These are phyloP conservation scores for Gari tellinella DNA, from an alignment of 2,888 invertebrate species.

Conservation along the genomic window DNA sequence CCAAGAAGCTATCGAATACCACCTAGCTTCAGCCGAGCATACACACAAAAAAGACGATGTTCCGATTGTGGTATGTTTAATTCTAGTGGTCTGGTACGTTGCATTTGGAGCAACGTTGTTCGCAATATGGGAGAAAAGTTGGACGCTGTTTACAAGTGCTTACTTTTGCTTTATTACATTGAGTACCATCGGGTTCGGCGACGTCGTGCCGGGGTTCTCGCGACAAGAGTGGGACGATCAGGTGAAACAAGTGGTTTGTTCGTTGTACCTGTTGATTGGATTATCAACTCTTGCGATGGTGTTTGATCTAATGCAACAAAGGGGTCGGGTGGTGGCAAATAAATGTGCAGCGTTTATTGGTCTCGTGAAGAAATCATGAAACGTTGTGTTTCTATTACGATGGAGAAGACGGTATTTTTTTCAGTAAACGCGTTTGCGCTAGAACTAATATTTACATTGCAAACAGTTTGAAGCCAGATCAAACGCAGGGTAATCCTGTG, in stretches of 20 bases:
- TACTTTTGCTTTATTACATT: slow-evolving; percentile 85
- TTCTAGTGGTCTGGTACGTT: slow-evolving; percentile 94
- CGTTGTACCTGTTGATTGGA: slow-evolving; percentile 84
- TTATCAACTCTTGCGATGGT: slow-evolving; percentile 85
- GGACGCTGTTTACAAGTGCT: slow-evolving; percentile 94
- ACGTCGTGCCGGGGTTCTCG: slow-evolving; percentile 83
- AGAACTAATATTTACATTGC: no score
- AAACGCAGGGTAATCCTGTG: no score
- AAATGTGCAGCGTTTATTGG: slow-evolving; percentile 81
- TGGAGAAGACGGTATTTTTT: no score
- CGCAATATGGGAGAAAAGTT: slow-evolving; percentile 95
- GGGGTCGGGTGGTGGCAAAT: slow-evolving; percentile 79
- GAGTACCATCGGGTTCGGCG: slow-evolving; percentile 85
- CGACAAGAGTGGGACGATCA: slow-evolving; percentile 77
- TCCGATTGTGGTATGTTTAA: slow-evolving; percentile 94
- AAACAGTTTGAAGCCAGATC: no score
- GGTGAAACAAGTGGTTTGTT: slow-evolving; percentile 79
- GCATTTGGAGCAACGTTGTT: slow-evolving; percentile 96
- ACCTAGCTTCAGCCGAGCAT: slow-evolving; percentile 8
- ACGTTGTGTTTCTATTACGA: no score
- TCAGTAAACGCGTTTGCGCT: no score
- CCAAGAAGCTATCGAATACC: neutral
- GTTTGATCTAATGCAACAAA: slow-evolving; percentile 84
- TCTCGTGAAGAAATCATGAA: slow-evolving; percentile 62
- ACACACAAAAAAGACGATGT: slow-evolving; percentile 85